Conservation (phyloP, 1,140 invertebrate genomes). For the Armadillidium nasatum region DNA sequence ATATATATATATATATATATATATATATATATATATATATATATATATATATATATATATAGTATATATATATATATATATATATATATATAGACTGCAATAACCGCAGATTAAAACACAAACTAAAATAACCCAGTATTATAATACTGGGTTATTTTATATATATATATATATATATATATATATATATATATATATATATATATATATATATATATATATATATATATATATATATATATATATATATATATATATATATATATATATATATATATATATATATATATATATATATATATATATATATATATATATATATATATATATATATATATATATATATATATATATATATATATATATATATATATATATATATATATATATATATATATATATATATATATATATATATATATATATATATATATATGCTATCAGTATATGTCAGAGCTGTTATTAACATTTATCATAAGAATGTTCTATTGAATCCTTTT, state of each 20-base stretch:
- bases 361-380: conserved; percentile 9
- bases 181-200: conserved; percentile 13
- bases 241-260: conserved; percentile 7
- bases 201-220: not conserved
- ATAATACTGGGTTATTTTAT: too few species aligned
- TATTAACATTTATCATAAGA: not conserved
- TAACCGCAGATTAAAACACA: too few species aligned
- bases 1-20: too few species aligned
- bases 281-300: conserved; percentile 13
- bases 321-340: not conserved
- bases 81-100: too few species aligned
- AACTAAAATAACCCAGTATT: too few species aligned
- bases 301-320: conserved; percentile 13
- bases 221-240: conserved; percentile 15
- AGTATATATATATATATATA: too few species aligned
- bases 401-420: conserved; percentile 15
- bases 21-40: too few species aligned
- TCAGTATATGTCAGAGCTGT: too few species aligned
- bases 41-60: too few species aligned
- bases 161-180: conserved; percentile 13
- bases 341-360: conserved; percentile 13
- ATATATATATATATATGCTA: conserved; percentile 13
- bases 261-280: conserved; percentile 13
- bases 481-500: too few species aligned
- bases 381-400: conserved; percentile 11